Percentiles rank a stretch among this genome's conserved stretches.
Evolutionary conservation across 2,888 invertebrate genomes (phyloP).

Genomic region (Amphimallon solstitiale): DNA sequence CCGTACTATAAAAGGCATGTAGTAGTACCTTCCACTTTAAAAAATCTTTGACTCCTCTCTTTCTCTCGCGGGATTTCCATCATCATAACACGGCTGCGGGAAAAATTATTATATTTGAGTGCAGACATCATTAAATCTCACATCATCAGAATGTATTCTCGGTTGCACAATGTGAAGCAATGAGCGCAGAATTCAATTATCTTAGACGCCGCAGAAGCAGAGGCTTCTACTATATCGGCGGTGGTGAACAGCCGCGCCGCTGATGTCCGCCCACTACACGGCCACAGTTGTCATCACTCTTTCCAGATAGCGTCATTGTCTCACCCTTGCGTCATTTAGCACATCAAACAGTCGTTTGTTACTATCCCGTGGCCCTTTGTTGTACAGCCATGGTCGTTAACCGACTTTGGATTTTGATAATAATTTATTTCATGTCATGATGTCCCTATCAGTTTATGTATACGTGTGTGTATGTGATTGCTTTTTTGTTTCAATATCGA

Average conservation of each 20-base stretch:
- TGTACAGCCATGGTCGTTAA: conserved; percentile 51
- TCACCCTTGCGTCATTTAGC: conserved; percentile 64
- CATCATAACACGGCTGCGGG: conserved; percentile 20
- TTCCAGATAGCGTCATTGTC: conserved; percentile 63
- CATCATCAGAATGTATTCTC: conserved; percentile 61
- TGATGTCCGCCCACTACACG: conserved; percentile 49
- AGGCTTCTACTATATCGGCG: conserved; percentile 19
- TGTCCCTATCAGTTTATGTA: conserved; percentile 32
- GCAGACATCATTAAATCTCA: conserved; percentile 57
- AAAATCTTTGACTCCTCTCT: conserved; percentile 30
- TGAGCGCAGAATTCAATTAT: conserved; percentile 60
- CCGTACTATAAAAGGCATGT: conserved; percentile 12
- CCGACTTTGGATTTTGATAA: conserved; percentile 56
- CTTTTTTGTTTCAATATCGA: conserved; percentile 18
- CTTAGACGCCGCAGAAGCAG: conserved; percentile 48
- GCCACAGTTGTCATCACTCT: conserved; percentile 61
- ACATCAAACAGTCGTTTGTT: conserved; percentile 63
- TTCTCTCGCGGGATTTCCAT: conserved; percentile 24
- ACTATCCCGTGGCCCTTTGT: conserved; percentile 53
- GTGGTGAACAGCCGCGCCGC: conserved; percentile 40
- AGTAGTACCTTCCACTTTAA: conserved; percentile 34
- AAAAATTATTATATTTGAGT: conserved; percentile 49
- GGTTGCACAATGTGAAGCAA: conserved; percentile 58
- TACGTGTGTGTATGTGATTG: conserved; percentile 24
- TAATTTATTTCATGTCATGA: conserved; percentile 52